Conservation (phyloP, 2,888 invertebrate genomes). For the Aricia artaxerxes region DNA sequence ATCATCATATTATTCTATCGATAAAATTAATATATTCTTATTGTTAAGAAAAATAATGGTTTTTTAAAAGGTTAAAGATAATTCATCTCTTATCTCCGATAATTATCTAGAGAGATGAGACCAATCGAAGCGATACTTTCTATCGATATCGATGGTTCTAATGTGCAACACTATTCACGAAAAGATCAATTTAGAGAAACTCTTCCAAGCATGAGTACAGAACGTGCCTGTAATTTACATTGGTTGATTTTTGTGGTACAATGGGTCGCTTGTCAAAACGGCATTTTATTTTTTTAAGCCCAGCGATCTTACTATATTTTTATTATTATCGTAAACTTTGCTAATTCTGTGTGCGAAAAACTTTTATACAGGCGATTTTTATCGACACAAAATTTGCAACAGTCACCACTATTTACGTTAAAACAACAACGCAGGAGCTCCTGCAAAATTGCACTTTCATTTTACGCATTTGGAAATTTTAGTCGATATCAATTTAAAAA, state of each 20-base stretch:
- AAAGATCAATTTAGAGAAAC: not conserved
- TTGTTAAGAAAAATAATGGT: too few species aligned
- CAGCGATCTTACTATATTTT: too few species aligned
- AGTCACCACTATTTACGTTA: not conserved
- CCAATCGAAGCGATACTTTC: not conserved
- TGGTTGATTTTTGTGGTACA: too few species aligned
- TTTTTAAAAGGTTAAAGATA: too few species aligned
- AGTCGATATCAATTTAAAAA: not conserved
- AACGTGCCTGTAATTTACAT: not conserved
- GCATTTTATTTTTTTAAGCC: too few species aligned
- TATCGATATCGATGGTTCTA: not conserved
- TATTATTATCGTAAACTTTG: too few species aligned
- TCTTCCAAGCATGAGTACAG: not conserved
- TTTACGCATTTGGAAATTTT: not conserved
- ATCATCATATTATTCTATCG: not conserved
- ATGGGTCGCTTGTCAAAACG: too few species aligned
- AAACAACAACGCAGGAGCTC: not conserved
- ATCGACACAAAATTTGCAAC: too few species aligned
- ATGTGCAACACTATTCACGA: not conserved
- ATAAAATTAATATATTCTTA: not conserved
- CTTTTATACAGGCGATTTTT: too few species aligned
- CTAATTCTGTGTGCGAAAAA: too few species aligned
- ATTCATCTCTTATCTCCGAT: too few species aligned
- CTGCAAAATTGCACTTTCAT: not conserved
- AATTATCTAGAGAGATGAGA: not conserved